phyloP scores from a whole-genome alignment of 2,797 vertebrate species.

The Rhinichthys osculus region DNA sequence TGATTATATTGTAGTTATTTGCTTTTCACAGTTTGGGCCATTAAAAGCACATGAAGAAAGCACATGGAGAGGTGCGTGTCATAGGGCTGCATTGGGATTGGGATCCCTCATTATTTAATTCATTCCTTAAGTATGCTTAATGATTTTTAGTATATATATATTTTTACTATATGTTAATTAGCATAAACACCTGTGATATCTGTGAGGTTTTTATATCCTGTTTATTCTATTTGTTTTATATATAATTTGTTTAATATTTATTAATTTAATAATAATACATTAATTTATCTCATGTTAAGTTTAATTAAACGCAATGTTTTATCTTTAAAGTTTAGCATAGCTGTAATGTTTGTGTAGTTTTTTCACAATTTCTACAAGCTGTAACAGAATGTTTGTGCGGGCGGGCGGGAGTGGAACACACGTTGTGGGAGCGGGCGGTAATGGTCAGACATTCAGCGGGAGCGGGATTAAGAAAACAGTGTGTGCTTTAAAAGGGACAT shows the following conservation, averaged over 20 bases:
- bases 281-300: too few species aligned
- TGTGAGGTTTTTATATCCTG: background rate
- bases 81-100: background rate
- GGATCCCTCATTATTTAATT: background rate
- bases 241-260: too few species aligned
- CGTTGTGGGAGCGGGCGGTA: background rate
- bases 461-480: background rate
- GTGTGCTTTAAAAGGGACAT: background rate
- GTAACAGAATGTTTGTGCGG: background rate
- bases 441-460: background rate
- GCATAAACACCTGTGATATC: background rate
- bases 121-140: background rate
- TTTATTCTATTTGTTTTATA: too few species aligned
- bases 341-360: background rate
- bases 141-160: background rate
- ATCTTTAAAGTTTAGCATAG: background rate
- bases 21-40: background rate
- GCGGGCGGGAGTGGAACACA: background rate
- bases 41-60: background rate
- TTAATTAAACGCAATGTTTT: too few species aligned
- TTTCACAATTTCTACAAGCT: background rate
- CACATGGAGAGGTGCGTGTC: too few species aligned
- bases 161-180: background rate
- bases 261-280: too few species aligned
- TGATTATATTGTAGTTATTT: background rate